Evolutionary conservation across 2,113 vertebrate species (phyloP), one percentile per base, ranked within the genome.

Genomic region (Alligator mississippiensis): DNA sequence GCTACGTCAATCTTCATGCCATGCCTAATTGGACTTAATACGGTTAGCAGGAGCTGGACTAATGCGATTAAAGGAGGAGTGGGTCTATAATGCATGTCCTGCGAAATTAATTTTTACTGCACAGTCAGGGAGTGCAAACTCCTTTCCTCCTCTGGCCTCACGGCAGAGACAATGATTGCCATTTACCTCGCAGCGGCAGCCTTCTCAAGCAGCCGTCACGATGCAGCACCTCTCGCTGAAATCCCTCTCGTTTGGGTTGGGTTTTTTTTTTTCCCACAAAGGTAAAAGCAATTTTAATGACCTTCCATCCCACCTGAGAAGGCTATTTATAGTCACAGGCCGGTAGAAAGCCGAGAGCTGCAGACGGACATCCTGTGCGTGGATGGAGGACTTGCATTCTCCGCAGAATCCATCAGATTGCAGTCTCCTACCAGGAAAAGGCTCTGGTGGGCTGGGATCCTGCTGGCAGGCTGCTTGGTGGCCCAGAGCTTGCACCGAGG

Each of bases 371-470:
- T 82, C 61, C 97, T 96, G 38, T 95, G 84, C 3, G 90, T 97
- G 77, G 93, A 96, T 28, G 95, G 95, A 47, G 93, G 76, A 8
- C 93, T 97, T 1, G 77, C 84, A 18, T 98, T 94, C 84, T 98
- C 97, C 5, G 94, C 96, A 66, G 97, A 97, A 80, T 97, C 93
- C 88, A 93, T 10, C 2, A 96, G 95, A 38, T 96, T 97, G 76
- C 90, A 96, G 19, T 96, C 91, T 60, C 94, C 94, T 57, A 96
- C 27, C 82, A 97, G 28, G 24, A 96, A 96, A 80, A 88, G 72
- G 58, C 91, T 97, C 81, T 90, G 92, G 83, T 96, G 97, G 70
- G 84, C 54, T 3, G 85, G 88, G 25, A 90, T 89, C 59, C 55
- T 93, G 38, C 47, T 94, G 0, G 80, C 64, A 27, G 93, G 75